Evolutionary conservation across 2,888 invertebrate species (phyloP).

Genomic region (Melolontha melolontha): DNA sequence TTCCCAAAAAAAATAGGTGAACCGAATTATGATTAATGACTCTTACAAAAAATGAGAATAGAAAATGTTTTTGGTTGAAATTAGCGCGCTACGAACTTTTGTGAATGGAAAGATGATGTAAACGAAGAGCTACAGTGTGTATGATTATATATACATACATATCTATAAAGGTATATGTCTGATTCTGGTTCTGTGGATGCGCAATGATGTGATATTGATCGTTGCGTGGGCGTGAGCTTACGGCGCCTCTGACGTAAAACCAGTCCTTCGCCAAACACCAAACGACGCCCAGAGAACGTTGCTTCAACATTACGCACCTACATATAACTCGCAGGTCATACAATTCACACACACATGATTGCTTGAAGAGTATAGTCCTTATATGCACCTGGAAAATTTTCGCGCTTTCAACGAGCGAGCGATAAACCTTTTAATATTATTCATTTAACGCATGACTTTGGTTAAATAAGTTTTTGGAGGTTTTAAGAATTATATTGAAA

Average conservation of each 20-base stretch:
- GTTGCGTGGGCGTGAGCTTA: constrained; percentile 57
- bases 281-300: no score
- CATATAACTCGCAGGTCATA: no score
- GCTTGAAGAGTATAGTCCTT: no score
- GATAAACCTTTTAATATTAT: no score
- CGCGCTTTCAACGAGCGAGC: no score
- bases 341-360: no score
- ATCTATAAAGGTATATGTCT: constrained; percentile 14
- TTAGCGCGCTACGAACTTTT: constrained; percentile 31
- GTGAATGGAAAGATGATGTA: constrained; percentile 50
- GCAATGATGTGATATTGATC: constrained; percentile 55
- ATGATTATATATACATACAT: constrained; percentile 7
- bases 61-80: constrained; percentile 6
- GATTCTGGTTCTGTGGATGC: constrained; percentile 54
- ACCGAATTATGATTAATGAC: constrained; percentile 18
- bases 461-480: no score
- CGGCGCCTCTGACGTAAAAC: constrained; percentile 61
- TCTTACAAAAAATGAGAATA: background rate
- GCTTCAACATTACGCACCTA: no score
- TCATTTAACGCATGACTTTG: no score
- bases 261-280: constrained; percentile 55
- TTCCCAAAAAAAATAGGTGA: background rate
- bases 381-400: no score
- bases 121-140: constrained; percentile 48
- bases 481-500: no score